phyloP scores from a whole-genome alignment of 2,797 vertebrate species.

The Xenops minutus region DNA sequence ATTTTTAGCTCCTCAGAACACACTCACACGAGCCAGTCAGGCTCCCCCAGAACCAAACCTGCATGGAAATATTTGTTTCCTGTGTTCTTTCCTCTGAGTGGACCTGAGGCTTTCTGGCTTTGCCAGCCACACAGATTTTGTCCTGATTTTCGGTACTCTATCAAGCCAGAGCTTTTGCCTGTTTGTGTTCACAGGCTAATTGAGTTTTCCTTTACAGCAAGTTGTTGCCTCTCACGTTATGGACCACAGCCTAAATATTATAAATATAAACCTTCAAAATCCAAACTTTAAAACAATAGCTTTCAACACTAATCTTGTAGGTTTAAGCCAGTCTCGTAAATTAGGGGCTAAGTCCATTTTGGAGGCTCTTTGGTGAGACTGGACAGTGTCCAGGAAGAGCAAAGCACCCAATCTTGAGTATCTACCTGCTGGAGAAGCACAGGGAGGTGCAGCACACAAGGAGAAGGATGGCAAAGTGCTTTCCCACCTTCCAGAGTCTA shows the following conservation, averaged over 20 bases:
- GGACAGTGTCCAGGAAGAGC: background rate
- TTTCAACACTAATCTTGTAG: background rate
- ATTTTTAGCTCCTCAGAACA: background rate
- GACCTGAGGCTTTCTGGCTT: background rate
- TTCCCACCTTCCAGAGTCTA: background rate
- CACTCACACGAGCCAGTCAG: background rate
- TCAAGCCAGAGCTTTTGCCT: background rate
- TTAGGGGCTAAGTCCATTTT: background rate
- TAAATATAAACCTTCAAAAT: background rate
- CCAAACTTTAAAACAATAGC: background rate
- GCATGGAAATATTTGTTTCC: background rate
- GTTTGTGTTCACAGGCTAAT: background rate
- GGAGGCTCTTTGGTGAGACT: background rate
- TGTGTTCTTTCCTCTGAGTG: background rate
- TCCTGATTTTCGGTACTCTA: background rate
- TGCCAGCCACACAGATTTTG: background rate
- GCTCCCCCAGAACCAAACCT: background rate
- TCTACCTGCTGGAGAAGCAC: background rate
- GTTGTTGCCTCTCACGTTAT: background rate
- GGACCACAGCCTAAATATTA: background rate
- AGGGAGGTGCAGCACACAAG: background rate
- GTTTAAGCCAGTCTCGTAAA: background rate
- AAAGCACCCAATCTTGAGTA: background rate
- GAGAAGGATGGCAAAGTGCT: background rate
- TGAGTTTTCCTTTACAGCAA: background rate